Evolutionary conservation across 2,113 vertebrate species (phyloP), one percentile per base, ranked within the genome.

Genomic region (Perca schrenkii): DNA sequence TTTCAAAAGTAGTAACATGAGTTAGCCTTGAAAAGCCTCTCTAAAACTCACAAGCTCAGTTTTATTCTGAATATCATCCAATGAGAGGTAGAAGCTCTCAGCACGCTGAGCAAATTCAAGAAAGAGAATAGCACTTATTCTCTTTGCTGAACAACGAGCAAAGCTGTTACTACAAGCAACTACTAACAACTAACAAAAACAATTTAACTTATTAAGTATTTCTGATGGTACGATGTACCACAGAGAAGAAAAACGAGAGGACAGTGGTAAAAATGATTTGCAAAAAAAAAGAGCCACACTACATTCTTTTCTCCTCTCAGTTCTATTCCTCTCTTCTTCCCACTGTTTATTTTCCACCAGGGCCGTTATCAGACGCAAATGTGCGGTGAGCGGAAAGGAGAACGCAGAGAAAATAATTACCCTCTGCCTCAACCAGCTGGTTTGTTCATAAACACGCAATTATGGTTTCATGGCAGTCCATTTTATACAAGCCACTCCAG

Each of bases 371-470:
- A 87, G 86, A 92, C 84, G 74, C 73, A 82, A 87, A 91, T 88
- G 89, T 92, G 88, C 81, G 84, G 84, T 77, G 86, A 90, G 88
- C 71, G 67, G 87, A 88, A 89, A 92, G 85, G 86, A 80, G 86
- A 93, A 89, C 66, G 80, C 80, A 81, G 89, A 83, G 90, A 93
- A 94, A 94, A 94, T 94, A 94, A 94, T 94, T 93, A 94, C 91
- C 91, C 94, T 94, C 93, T 91, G 91, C 93, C 89, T 93, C 93
- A 93, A 89, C 90, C 94, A 95, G 93, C 91, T 95, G 94, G 92
- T 94, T 94, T 95, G 94, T 94, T 95, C 93, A 94, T 94, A 95
- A 95, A 95, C 94, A 95, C 82, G 84, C 90, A 94, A 95, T 95
- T 95, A 95, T 93, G 83, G 93, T 93, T 94, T 94, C 91, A 92